phyloP scores from a whole-genome alignment of 2,888 invertebrate genomes.

The Eueremaeus valkanovi region DNA sequence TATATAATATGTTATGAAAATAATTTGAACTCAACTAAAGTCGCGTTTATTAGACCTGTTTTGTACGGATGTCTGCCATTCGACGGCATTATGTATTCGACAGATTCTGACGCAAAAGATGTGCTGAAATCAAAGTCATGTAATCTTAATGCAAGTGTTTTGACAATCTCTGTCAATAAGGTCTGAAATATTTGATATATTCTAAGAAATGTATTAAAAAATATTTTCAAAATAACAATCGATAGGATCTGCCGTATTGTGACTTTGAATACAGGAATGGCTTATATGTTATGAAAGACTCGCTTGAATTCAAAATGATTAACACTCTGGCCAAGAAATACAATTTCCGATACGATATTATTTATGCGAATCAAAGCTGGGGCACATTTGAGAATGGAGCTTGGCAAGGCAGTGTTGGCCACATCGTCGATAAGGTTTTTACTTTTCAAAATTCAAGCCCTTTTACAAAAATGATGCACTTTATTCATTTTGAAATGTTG shows the following conservation, averaged over 20 bases:
- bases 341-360: background rate
- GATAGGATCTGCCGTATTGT: conserved; percentile 6
- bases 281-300: background rate
- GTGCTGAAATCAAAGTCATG: background rate
- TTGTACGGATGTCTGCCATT: background rate
- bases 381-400: background rate
- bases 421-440: background rate
- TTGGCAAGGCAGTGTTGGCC: background rate
- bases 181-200: background rate
- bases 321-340: background rate
- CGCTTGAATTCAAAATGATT: background rate
- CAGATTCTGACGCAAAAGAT: background rate
- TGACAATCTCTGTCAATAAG: background rate
- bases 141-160: background rate
- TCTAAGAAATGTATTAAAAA: background rate
- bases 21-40: background rate
- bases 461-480: background rate
- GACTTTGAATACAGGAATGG: background rate
- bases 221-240: background rate
- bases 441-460: background rate
- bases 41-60: background rate
- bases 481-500: background rate
- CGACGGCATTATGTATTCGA: background rate
- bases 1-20: background rate
- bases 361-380: conserved; percentile 21